A percentile compares a stretch with the other conserved stretches of the same genome.
phyloP scores from a whole-genome alignment of 2,888 invertebrate species.

The Stegana nigrithorax region DNA sequence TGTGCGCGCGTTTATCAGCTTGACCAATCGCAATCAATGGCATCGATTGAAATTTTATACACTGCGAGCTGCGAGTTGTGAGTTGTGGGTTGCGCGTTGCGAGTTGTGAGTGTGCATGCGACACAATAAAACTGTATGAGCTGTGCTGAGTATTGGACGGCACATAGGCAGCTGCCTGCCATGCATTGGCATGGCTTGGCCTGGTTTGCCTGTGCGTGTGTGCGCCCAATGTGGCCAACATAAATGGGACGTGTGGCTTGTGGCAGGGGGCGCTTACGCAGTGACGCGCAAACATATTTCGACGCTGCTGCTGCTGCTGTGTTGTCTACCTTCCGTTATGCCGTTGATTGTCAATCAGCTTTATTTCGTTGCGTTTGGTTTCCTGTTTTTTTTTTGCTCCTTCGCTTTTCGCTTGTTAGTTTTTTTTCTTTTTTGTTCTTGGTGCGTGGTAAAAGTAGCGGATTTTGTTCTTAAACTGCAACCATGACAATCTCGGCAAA shows the following conservation, averaged over 20 bases:
- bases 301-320: too few relatives aligned
- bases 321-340: neutral
- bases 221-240: neutral
- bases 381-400: slow-evolving; percentile 4
- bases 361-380: neutral
- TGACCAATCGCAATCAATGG: slow-evolving; percentile 20
- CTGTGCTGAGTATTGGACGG: too few relatives aligned
- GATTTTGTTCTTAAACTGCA: neutral
- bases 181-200: too few relatives aligned
- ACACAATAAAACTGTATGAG: too few relatives aligned
- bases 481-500: slow-evolving; percentile 8
- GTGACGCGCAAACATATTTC: too few relatives aligned
- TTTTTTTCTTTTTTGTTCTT: neutral
- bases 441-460: neutral
- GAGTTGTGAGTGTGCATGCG: neutral
- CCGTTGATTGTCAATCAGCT: neutral
- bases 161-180: too few relatives aligned
- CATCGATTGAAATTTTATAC: slow-evolving; percentile 21
- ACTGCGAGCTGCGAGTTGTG: neutral
- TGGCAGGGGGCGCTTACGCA: too few relatives aligned
- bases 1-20: slow-evolving; percentile 18
- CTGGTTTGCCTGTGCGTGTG: neutral
- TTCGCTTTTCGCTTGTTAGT: neutral
- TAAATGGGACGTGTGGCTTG: too few relatives aligned
- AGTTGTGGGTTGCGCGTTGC: neutral